Evolutionary conservation across 1,140 invertebrate species (phyloP).

Genomic region (Caenorhabditis elegans): WBcel235 BX284603.4:5237501-5238000

Average conservation of each 20-base stretch:
- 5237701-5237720: conserved; percentile 41
- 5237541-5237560: background rate
- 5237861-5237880: background rate
- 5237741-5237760: conserved; percentile 30
- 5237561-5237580: too few species aligned
- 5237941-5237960: conserved; percentile 35
- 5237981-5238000: conserved; percentile 59
- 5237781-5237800: background rate
- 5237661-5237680: too few species aligned
- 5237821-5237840: background rate
- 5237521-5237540: too few species aligned
- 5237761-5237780: background rate
- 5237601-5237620: too few species aligned
- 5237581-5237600: too few species aligned
- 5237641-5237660: too few species aligned
- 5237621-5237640: too few species aligned
- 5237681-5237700: too few species aligned
- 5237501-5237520: too few species aligned
- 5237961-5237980: conserved; percentile 30
- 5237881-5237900: background rate
- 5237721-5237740: conserved; percentile 43
- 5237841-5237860: background rate
- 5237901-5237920: background rate
- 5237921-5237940: background rate
- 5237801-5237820: background rate